Evolutionary conservation across 2,113 vertebrate species (phyloP).

Genomic region (Callaeas wilsoni): DNA sequence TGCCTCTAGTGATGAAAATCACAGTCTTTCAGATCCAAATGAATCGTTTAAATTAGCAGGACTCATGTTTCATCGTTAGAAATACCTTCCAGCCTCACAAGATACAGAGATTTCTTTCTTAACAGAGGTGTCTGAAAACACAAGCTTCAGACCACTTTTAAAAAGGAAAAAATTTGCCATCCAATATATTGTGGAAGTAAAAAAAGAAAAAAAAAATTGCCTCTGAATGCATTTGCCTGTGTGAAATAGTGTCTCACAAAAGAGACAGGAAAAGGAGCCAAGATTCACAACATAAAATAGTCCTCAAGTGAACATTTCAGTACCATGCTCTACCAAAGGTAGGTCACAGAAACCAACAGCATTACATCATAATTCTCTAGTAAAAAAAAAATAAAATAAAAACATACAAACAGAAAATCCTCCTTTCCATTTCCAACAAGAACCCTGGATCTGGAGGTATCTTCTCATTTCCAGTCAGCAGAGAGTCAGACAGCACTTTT

Average conservation of each 20-base stretch:
- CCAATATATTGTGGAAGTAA: background rate
- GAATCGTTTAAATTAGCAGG: background rate
- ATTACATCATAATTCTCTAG: background rate
- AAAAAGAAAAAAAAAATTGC: background rate
- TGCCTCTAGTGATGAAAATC: background rate
- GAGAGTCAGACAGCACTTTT: background rate
- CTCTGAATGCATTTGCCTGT: background rate
- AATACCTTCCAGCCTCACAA: background rate
- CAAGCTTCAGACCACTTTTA: background rate
- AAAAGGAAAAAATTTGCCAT: background rate
- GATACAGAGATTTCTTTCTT: background rate
- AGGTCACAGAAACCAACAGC: background rate
- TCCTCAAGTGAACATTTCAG: background rate
- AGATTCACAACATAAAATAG: background rate
- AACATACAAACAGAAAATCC: accelerated
- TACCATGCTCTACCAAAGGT: background rate
- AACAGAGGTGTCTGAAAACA: background rate
- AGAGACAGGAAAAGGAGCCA: background rate
- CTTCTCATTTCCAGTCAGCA: background rate
- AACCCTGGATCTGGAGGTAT: background rate
- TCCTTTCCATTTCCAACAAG: background rate
- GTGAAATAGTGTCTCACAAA: background rate
- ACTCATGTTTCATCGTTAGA: background rate
- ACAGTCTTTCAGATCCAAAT: background rate
- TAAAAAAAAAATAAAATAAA: background rate